Conservation (phyloP, 2,113 vertebrate genomes). For the Fulica atra region DNA sequence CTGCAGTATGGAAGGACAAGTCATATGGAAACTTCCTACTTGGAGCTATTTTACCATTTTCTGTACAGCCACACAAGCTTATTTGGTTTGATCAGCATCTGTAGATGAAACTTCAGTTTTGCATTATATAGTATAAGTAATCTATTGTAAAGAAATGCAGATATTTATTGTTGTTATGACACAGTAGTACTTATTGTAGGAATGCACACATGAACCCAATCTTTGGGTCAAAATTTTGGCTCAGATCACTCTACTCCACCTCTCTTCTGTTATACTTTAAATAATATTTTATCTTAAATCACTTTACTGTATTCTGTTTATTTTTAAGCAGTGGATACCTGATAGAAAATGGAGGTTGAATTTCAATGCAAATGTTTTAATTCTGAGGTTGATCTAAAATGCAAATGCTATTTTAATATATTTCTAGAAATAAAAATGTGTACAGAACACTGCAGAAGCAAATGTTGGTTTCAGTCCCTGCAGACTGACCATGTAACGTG, state of each 20-base stretch:
- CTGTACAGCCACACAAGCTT: background rate
- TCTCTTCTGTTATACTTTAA: background rate
- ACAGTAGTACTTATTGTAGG: background rate
- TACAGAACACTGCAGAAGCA: background rate
- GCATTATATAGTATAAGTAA: background rate
- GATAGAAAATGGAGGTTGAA: background rate
- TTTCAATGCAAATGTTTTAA: background rate
- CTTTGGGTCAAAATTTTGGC: background rate
- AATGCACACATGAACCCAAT: background rate
- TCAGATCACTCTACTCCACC: background rate
- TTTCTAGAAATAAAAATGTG: background rate
- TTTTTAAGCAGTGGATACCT: background rate
- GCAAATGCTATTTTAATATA: background rate
- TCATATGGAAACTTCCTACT: background rate
- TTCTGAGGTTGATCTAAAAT: background rate
- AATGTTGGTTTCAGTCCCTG: background rate
- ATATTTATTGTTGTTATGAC: background rate
- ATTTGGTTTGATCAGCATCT: background rate
- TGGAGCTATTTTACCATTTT: background rate
- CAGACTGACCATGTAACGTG: background rate
- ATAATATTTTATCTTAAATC: background rate
- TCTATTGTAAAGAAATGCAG: background rate
- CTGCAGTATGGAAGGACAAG: background rate
- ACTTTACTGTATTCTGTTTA: background rate
- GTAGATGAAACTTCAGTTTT: background rate